Conservation (phyloP, 2,797 vertebrate genomes). For the Esox masquinongy region DNA sequence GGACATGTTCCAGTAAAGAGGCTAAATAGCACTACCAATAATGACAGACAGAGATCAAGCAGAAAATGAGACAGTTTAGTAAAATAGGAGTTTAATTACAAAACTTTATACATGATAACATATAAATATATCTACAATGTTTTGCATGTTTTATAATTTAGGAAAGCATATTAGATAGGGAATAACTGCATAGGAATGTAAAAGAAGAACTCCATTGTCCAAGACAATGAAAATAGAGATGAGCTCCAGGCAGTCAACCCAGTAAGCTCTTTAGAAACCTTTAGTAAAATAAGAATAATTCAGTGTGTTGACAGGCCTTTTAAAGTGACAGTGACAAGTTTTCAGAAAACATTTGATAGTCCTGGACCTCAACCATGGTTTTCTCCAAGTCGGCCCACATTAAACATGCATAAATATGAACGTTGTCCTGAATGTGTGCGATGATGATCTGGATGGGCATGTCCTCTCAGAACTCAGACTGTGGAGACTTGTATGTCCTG, state of each 20-base stretch:
- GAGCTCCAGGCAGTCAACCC: not conserved
- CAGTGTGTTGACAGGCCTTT: not conserved
- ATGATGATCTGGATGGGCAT: not conserved
- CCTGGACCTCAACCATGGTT: not conserved
- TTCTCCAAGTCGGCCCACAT: not conserved
- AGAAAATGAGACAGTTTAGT: not conserved
- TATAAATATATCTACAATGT: conserved; percentile 32
- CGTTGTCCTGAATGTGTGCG: not conserved
- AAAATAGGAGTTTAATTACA: conserved; percentile 53
- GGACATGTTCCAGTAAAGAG: not conserved
- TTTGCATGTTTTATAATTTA: conserved; percentile 15
- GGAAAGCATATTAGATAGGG: not conserved
- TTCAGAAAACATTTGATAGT: conserved; percentile 3
- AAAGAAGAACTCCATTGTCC: not conserved
- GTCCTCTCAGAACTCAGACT: not conserved
- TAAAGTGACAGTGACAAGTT: conserved; percentile 16
- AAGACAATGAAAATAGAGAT: conserved; percentile 3
- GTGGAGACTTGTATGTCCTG: not conserved
- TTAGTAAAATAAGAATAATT: not conserved
- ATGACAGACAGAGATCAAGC: not conserved
- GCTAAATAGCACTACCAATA: not conserved
- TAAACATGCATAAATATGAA: not conserved
- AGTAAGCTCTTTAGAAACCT: not conserved
- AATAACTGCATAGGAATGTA: conserved; percentile 12
- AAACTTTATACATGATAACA: conserved; percentile 33